A percentile compares a stretch with the other conserved stretches of the same genome.
These are phyloP conservation scores for Chaetura pelagica DNA, from an alignment of 2,113 vertebrate species.

Conservation along the genomic window DNA sequence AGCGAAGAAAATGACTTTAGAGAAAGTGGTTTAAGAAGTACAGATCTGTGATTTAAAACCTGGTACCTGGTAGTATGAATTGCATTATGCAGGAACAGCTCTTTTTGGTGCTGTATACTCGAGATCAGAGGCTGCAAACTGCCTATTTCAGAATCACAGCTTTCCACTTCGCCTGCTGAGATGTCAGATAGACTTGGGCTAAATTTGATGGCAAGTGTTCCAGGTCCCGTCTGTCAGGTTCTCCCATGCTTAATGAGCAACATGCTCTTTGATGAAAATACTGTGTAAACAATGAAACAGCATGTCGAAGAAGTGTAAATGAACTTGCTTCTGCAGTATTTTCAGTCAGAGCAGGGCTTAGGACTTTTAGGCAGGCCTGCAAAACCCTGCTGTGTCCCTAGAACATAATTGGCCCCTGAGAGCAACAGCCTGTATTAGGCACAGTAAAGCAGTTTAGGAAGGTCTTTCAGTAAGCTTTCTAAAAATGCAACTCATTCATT, in stretches of 20 bases:
- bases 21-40: neutral
- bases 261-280: slow-evolving; percentile 5
- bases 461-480: neutral
- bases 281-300: slow-evolving; percentile 22
- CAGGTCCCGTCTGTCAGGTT: slow-evolving; percentile 11
- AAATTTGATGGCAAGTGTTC: slow-evolving; percentile 37
- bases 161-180: slow-evolving; percentile 13
- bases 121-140: neutral
- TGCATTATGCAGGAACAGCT: neutral
- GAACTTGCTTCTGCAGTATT: neutral
- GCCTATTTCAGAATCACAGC: neutral
- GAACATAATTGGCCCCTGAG: slow-evolving; percentile 28
- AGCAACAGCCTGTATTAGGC: neutral
- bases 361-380: neutral
- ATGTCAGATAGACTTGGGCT: slow-evolving; percentile 33
- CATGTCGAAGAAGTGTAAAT: neutral
- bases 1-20: neutral
- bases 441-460: neutral
- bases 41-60: neutral
- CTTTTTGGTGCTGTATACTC: neutral
- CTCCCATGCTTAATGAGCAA: slow-evolving; percentile 1
- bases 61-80: neutral
- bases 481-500: neutral
- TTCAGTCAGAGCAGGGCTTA: neutral
- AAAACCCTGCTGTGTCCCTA: slow-evolving; percentile 22